Evolutionary conservation across 2,797 vertebrate genomes (phyloP), one percentile per base, ranked within the genome.

Genomic region (Rhadinocentrus ornatus): DNA sequence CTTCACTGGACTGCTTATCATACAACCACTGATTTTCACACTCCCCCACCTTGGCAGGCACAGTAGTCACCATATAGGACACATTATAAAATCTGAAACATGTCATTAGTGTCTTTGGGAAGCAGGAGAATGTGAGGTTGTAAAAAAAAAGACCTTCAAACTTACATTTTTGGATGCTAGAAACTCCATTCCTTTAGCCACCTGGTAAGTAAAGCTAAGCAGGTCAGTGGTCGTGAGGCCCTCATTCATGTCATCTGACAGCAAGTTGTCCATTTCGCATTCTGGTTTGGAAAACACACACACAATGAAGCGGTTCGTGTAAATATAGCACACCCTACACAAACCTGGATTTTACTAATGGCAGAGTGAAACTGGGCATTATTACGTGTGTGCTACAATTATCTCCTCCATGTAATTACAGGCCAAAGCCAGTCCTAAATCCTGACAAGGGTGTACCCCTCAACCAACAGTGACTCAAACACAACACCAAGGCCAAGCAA

Each of bases 121-220:
- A 70, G 27, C 60, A 52, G 24, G 50, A 13, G 46, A 73, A 71
- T 66, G 62, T 7, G 18, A 58, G 54, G 6, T 54, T 72, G 44
- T n/a, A 54, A 41, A 5, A 0, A 10, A 1, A 39, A 5, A 0
- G 67, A 62, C 0, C 57, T 57, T 56, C 27, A 20, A 41, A 94
- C 97, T 94, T 89, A 99, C 98, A 56, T 99, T 99, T 93, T 99
- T 99, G 70, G 97, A 99, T 66, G 98, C 96, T 81, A 99, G 91
- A 85, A 99, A 99, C 82, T 99, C 98, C 98, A 99, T 99, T 75
- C 98, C 98, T 75, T 96, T 91, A 64, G 98, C 96, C 88, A 99
- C 98, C 87, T 99, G 98, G 88, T 98, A 99, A 62, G 97, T 99
- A 75, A 99, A 99, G 77, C 97, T 99, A 65, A 99, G 91, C 84